These are phyloP conservation scores for Engystomops pustulosus DNA, from an alignment of 2,113 vertebrate genomes.

Conservation along the genomic window DNA sequence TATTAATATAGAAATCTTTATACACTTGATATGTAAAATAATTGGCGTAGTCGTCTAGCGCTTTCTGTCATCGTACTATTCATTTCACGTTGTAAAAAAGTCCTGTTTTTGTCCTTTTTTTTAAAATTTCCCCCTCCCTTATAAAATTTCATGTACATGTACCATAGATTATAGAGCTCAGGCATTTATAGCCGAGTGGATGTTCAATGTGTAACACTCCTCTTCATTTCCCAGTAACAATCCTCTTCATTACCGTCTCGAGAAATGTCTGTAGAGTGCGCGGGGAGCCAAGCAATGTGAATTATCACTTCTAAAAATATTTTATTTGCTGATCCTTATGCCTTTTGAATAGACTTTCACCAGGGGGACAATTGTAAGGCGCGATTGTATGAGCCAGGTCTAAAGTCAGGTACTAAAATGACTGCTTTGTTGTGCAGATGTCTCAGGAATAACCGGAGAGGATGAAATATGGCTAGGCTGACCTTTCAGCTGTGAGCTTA, in stretches of 20 bases:
- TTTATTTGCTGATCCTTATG: slow-evolving; percentile 70
- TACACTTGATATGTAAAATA: neutral
- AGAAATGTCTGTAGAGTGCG: slow-evolving; percentile 40
- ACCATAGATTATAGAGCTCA: neutral
- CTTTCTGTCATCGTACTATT: neutral
- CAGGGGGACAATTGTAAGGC: slow-evolving; percentile 87
- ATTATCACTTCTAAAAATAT: slow-evolving; percentile 68
- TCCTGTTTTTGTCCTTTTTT: neutral
- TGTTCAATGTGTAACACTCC: neutral
- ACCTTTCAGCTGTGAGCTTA: slow-evolving; percentile 96
- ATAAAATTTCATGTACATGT: neutral
- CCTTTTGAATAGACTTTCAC: slow-evolving; percentile 81
- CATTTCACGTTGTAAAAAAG: neutral
- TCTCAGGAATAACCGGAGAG: slow-evolving; percentile 87
- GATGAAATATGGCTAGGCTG: slow-evolving; percentile 92
- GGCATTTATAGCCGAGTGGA: slow-evolving; percentile 11
- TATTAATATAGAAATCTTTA: neutral
- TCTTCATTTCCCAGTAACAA: slow-evolving; percentile 32
- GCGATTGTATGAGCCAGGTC: slow-evolving; percentile 81
- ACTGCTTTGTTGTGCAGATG: slow-evolving; percentile 91
- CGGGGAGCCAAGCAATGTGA: slow-evolving; percentile 60
- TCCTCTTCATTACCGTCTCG: slow-evolving; percentile 26
- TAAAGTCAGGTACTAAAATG: slow-evolving; percentile 88
- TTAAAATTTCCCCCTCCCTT: neutral
- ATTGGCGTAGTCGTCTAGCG: neutral